Base-by-base conservation (phyloP, 2,113 vertebrate genomes). In the Opisthocomus hoazin region DNA sequence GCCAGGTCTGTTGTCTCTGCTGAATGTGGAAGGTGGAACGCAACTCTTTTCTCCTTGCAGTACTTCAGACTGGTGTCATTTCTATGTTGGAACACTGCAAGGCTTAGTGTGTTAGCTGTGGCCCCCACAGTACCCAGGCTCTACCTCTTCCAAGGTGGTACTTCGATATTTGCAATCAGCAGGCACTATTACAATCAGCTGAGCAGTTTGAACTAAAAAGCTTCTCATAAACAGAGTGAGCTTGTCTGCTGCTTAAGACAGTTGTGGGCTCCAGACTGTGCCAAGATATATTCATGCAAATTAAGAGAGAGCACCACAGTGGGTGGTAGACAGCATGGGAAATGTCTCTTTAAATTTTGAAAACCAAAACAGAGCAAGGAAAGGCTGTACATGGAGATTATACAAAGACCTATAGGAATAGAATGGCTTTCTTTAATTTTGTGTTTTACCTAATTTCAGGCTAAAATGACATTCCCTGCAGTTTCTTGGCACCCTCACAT, bases 271-370 rank as follows among this genome's bases (percentile, higher is more conserved):
- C 17, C 57, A 89, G 71, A 87, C 32, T 64, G 39, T 57, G 58
- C 87, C 57, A 75, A 48, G 45, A 64, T 95, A 84, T 75, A 82
- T 86, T 93, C 10, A 84, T 53, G 61, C 36, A 89, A 82, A 87
- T 96, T 56, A 85, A 82, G 81, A 89, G 27, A 73, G 53, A 2
- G 5, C 74, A 54, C 17, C 36, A 46, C 34, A 64, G 57, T 0
- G 1, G 29, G 74, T 76, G 37, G 39, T 32, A 73, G 65, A 64
- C 54, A 79, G 50, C 41, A 73, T 22, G 70, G 45, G 74, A 87
- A 79, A 41, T 65, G 58, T 66, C 19, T 61, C 66, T 87, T 89
- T 70, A 83, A 73, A 79, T 76, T 73, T 23, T 79, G 75, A 46
- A 94, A 87, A 69, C 7, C 19, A 48, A 87, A 89, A 66, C 34